Conservation (phyloP, 64 coral and sea anemone genomes). For the Porites lutea region DNA sequence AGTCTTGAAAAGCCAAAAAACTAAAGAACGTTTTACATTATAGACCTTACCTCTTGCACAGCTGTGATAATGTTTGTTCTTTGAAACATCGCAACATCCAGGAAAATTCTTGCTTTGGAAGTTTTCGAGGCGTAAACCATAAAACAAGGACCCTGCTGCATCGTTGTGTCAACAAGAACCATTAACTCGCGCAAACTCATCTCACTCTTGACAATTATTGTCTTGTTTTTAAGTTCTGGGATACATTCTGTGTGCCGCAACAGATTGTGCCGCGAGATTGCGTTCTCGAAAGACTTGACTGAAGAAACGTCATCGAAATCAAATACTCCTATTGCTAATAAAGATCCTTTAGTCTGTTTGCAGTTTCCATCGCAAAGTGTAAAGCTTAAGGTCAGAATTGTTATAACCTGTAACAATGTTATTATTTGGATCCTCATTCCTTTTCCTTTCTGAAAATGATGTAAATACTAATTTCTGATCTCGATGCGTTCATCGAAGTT, state of each 20-base stretch:
- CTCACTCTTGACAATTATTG: background rate
- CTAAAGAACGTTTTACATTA: no score
- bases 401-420: background rate
- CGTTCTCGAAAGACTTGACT: background rate
- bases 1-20: background rate
- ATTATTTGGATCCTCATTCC: background rate
- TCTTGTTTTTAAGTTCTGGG: background rate
- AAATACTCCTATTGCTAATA: background rate
- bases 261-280: background rate
- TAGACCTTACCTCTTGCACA: background rate
- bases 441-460: background rate
- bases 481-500: background rate
- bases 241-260: background rate
- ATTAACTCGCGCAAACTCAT: slow-evolving; percentile 13
- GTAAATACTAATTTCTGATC: background rate
- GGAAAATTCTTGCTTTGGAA: background rate
- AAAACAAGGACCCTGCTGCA: slow-evolving; percentile 13
- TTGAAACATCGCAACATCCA: background rate
- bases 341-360: slow-evolving; percentile 4
- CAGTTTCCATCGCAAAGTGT: slow-evolving; percentile 11
- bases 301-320: slow-evolving; percentile 1
- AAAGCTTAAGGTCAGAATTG: background rate
- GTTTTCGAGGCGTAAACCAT: slow-evolving; percentile 21
- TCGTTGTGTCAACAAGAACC: background rate
- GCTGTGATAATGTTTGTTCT: slow-evolving; percentile 9